phyloP scores from a whole-genome alignment of 1,140 invertebrate species.

The Drosophila simulans region DNA sequence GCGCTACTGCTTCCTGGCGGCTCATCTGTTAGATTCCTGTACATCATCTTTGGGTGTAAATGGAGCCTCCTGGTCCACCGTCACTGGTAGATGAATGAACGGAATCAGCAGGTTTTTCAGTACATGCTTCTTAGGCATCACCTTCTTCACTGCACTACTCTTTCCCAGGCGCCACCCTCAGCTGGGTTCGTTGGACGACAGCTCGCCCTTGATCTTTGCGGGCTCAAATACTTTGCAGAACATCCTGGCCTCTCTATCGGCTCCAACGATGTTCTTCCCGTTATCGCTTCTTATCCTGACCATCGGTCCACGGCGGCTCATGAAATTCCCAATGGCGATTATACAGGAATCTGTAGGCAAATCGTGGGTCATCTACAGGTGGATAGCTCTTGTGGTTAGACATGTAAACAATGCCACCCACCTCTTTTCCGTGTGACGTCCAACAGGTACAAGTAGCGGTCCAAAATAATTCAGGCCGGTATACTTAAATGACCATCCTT shows the following conservation, averaged over 20 bases:
- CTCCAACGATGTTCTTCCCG: neutral
- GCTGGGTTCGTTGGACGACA: neutral
- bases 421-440: neutral
- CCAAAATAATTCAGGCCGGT: neutral
- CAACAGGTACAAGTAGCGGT: neutral
- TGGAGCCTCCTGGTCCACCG: neutral
- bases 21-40: too few relatives aligned
- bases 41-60: neutral
- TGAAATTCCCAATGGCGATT: slow-evolving; percentile 21
- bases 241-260: neutral
- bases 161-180: too few relatives aligned
- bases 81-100: neutral
- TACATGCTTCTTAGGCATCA: neutral
- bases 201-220: too few relatives aligned
- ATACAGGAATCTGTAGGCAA: slow-evolving; percentile 17
- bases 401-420: neutral
- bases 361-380: slow-evolving; percentile 3
- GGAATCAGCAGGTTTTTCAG: neutral
- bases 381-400: too few relatives aligned
- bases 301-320: neutral
- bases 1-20: too few relatives aligned
- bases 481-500: neutral
- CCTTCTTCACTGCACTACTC: too few relatives aligned
- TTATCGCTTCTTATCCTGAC: slow-evolving; percentile 12
- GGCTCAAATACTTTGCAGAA: too few relatives aligned